Base-by-base conservation (phyloP, 2,888 invertebrate species). In the Toxonevra muliebris region DNA sequence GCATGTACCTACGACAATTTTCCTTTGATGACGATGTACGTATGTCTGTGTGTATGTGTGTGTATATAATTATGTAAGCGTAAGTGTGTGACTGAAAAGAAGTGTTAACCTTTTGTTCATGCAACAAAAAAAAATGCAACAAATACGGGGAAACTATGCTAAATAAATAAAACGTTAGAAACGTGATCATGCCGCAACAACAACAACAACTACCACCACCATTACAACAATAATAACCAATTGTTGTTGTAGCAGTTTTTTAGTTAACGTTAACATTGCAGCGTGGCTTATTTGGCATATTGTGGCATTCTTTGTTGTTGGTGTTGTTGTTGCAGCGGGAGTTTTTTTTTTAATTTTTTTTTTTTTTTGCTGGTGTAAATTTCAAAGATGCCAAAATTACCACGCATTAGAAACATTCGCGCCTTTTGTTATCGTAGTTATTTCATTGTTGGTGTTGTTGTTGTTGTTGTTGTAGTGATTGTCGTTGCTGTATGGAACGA, bases 381-480 rank as follows among this genome's bases (percentile, higher is more conserved):
- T 61, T 53, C 52, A 61, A 61, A 61, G 52, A 61, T 53, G 61
- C 61, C 61, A 61, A 61, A 61, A 61, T 53, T 61, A 61, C 61
- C 53, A 61, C 53, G 61, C 53, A 53, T 61, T 61, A 40, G 61
- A 61, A 50, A 61, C 50, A 52, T 52, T 61, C 52, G 17, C 41
- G 61, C 17, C 41, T 40, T 61, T 7, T 30, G 30, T 30, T 30
- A 30, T 4, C 30, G 30, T 30, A 30, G 30, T 30, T 30, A 30
- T 30, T 30, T 30, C 30, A 30, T 30, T 30, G 7, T 30, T 30
- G 30, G 2, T 30, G 7, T 30, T 30, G 30, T 30, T 4, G 30
- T 30, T n/a, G n/a, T 30, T 30, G 30, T 30, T 30, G 7, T 30
- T 30, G 30, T 30, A 30, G 30, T 30, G 30, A 30, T 7, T 7